These are phyloP conservation scores for Hypsibius dujardini DNA, from an alignment of 1,140 invertebrate genomes.

Conservation along the genomic window DNA sequence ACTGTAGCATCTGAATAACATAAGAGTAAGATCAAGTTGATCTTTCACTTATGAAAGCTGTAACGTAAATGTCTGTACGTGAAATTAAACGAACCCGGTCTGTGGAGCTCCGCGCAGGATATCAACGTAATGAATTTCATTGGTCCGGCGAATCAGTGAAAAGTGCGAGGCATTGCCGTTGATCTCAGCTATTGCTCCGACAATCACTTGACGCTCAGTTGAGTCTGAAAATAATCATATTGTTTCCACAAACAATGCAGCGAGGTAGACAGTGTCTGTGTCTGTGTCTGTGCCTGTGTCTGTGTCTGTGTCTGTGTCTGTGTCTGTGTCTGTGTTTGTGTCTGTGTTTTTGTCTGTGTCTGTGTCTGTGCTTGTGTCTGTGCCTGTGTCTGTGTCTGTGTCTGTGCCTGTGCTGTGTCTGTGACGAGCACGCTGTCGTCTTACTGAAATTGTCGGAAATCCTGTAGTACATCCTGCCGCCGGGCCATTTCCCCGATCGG, in stretches of 20 bases:
- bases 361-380: too few relatives aligned
- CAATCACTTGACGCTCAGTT: too few relatives aligned
- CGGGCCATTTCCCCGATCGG: neutral
- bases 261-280: too few relatives aligned
- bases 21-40: neutral
- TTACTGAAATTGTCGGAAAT: slow-evolving; percentile 1
- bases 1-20: slow-evolving; percentile 3
- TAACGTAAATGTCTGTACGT: neutral
- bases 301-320: too few relatives aligned
- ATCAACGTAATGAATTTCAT: neutral
- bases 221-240: too few relatives aligned
- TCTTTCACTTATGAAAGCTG: too few relatives aligned
- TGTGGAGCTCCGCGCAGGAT: neutral
- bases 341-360: too few relatives aligned
- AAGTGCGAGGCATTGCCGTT: neutral
- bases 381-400: too few relatives aligned
- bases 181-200: neutral
- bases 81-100: neutral
- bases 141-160: neutral
- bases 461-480: neutral
- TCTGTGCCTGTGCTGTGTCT: too few relatives aligned
- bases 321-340: too few relatives aligned
- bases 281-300: too few relatives aligned
- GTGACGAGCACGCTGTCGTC: neutral
- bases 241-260: too few relatives aligned